These are phyloP conservation scores for Promerops cafer DNA, from an alignment of 2,113 vertebrate species.

Conservation along the genomic window DNA sequence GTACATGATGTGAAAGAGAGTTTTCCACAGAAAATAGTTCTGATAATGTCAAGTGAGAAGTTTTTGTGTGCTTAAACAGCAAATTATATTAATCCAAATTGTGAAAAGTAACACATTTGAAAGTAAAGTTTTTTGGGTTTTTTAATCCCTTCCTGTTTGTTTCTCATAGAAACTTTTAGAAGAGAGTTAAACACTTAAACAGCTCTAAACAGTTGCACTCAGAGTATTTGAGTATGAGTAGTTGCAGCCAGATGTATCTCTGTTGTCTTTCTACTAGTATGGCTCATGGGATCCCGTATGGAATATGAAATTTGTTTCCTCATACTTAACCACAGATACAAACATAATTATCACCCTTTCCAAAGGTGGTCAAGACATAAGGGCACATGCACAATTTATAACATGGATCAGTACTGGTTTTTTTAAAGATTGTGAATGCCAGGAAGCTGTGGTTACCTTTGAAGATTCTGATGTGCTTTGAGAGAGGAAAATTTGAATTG, in stretches of 20 bases:
- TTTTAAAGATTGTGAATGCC: not conserved
- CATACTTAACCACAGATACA: not conserved
- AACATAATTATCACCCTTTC: not conserved
- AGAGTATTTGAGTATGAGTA: not conserved
- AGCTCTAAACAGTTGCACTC: not conserved
- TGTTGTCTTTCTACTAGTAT: not conserved
- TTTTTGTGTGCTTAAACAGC: not conserved
- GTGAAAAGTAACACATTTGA: not conserved
- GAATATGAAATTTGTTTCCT: not conserved
- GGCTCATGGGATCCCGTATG: not conserved
- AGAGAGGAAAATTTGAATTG: not conserved
- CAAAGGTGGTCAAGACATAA: not conserved
- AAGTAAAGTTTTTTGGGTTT: not conserved
- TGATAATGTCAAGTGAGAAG: not conserved
- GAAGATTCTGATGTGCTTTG: not conserved
- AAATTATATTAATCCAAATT: accelerated
- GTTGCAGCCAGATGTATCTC: not conserved
- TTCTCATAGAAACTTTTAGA: not conserved
- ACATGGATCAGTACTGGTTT: not conserved
- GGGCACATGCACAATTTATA: not conserved
- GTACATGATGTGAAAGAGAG: not conserved
- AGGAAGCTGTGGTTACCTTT: not conserved
- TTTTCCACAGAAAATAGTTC: not conserved
- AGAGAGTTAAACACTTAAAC: not conserved
- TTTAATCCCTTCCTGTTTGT: not conserved